phyloP scores from a whole-genome alignment of 2,113 vertebrate genomes.

The Callocephalon fimbriatum region DNA sequence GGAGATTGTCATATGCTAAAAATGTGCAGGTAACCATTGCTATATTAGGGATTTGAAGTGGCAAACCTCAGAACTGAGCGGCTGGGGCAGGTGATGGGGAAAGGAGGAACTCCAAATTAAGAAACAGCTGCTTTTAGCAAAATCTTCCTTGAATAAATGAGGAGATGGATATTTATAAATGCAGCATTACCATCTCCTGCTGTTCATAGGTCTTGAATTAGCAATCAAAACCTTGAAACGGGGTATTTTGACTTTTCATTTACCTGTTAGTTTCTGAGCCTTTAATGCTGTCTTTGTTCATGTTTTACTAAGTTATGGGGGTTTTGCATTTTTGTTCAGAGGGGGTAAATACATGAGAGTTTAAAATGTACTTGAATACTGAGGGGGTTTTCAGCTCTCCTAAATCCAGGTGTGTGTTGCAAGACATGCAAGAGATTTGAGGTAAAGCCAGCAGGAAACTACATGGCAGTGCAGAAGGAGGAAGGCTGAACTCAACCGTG shows the following conservation, averaged over 20 bases:
- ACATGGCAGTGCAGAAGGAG: not conserved
- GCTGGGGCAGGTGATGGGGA: not conserved
- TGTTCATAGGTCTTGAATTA: not conserved
- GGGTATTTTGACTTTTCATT: not conserved
- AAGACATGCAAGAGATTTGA: not conserved
- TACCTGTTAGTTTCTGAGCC: not conserved
- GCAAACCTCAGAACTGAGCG: not conserved
- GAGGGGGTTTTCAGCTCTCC: not conserved
- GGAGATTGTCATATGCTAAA: not conserved
- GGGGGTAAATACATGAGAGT: not conserved
- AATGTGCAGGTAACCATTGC: not conserved
- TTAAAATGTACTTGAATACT: not conserved
- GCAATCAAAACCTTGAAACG: not conserved
- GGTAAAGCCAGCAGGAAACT: not conserved
- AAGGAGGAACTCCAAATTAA: not conserved
- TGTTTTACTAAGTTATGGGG: not conserved
- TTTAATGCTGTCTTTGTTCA: not conserved
- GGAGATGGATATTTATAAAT: slow-evolving; percentile 14
- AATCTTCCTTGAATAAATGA: not conserved
- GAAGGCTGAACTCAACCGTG: not conserved
- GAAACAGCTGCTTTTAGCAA: not conserved
- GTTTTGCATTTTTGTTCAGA: not conserved
- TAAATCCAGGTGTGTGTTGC: not conserved
- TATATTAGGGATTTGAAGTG: not conserved
- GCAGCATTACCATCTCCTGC: not conserved